A percentile compares a stretch with the other conserved stretches of the same genome.
phyloP scores from a whole-genome alignment of 2,888 invertebrate species.

The Agonopterix subpropinquella region DNA sequence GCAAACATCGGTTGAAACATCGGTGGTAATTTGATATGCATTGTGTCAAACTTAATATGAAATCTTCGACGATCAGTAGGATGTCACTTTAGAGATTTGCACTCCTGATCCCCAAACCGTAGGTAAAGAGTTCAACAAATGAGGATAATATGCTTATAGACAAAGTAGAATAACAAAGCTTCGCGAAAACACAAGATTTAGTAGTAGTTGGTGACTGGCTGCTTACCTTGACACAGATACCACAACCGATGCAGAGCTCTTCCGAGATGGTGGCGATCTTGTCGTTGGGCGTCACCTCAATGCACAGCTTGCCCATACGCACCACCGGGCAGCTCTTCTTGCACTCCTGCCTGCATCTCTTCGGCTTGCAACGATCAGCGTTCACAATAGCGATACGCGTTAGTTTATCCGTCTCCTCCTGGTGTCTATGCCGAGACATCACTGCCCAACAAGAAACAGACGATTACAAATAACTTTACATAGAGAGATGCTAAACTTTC shows the following conservation, averaged over 20 bases:
- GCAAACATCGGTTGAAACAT: too few species aligned
- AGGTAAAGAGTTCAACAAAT: too few species aligned
- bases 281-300: constrained; percentile 96
- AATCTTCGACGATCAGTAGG: too few species aligned
- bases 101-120: too few species aligned
- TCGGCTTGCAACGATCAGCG: constrained; percentile 98
- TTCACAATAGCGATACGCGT: constrained; percentile 99
- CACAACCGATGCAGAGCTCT: constrained; percentile 99
- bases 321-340: constrained; percentile 99
- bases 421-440: constrained; percentile 77
- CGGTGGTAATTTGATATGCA: too few species aligned
- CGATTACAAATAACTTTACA: constrained; percentile 3
- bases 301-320: constrained; percentile 99
- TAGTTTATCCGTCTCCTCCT: constrained; percentile 92
- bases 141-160: too few species aligned
- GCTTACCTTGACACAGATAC: constrained; percentile 97
- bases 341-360: constrained; percentile 98
- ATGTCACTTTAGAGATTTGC: too few species aligned
- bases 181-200: too few species aligned
- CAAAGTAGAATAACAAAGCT: too few species aligned
- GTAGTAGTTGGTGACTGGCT: too few species aligned
- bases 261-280: constrained; percentile 98
- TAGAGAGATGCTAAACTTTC: constrained; percentile 19
- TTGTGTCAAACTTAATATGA: too few species aligned
- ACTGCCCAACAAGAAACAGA: constrained; percentile 33